Evolutionary conservation across 2,797 vertebrate genomes (phyloP), one percentile per base, ranked within the genome.

Genomic region (Antrozous pallidus): DNA sequence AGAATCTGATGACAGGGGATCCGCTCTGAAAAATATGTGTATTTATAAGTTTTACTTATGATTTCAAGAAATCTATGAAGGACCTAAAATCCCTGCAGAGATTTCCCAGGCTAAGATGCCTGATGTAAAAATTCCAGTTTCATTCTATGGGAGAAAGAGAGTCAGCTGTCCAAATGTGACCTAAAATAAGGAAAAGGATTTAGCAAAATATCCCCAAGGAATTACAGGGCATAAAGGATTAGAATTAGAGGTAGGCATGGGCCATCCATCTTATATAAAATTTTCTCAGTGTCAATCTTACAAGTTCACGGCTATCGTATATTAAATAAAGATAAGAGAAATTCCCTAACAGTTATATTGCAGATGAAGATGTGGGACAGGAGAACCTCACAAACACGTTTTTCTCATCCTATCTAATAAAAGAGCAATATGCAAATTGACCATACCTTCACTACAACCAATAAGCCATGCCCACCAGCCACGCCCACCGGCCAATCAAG

Each of bases 161-260:
- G 49, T 83, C 40, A 84, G 51, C 22, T 93, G 40, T 84, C 77
- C 79, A 89, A 47, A 91, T 54, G 18, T 79, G 3, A 89, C 81
- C 77, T 86, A 90, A 40, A 74, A 69, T 38, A 47, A 93, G 42
- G 36, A 91, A 77, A 81, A 94, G 36, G 22, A 79, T 79, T 87
- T 79, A 54, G 11, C 58, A 88, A 79, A 84, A 87, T 49, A 89
- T 31, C 20, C 63, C 63, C 79, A 86, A 82, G 28, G 38, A 93
- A 91, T 87, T 89, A 95, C 31, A 80, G 65, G 31, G 20, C 31
- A 80, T 58, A 83, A 93, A 84, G 71, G 40, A 36, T 40, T 84
- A 81, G 28, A 38, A 42, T 40, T 93, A 77, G 28, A 31, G 17
- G 63, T 49, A 83, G 26, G 42, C 42, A 77, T 24, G 8, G 49